Percentiles rank a stretch among this genome's conserved stretches.
phyloP scores from a whole-genome alignment of 2,113 vertebrate species.

The Halichoerus grypus region DNA sequence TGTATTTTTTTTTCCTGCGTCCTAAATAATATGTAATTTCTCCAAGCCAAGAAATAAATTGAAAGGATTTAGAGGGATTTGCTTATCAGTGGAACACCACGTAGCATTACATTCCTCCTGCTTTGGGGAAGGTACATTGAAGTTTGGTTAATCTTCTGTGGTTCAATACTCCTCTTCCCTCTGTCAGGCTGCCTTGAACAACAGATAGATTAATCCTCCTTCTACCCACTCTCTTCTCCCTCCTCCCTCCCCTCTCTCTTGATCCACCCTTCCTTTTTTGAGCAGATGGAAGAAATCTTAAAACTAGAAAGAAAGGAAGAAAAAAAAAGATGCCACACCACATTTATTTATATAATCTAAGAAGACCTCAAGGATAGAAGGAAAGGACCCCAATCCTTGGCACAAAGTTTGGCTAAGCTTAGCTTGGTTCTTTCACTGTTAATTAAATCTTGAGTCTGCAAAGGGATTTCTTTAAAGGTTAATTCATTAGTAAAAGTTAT shows the following conservation, averaged over 20 bases:
- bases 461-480: conserved; percentile 77
- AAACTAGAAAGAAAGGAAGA: conserved; percentile 11
- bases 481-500: conserved; percentile 81
- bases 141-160: conserved; percentile 90
- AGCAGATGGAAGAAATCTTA: conserved; percentile 80
- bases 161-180: conserved; percentile 89
- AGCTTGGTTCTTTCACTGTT: conserved; percentile 78
- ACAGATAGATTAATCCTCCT: conserved; percentile 86
- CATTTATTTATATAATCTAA: conserved; percentile 66
- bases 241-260: conserved; percentile 71
- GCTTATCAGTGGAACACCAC: conserved; percentile 91
- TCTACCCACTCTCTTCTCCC: conserved; percentile 63
- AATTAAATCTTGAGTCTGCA: conserved; percentile 82
- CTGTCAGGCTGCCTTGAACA: conserved; percentile 88
- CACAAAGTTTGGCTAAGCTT: conserved; percentile 66
- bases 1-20: conserved; percentile 77
- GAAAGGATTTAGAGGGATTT: conserved; percentile 93
- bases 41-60: conserved; percentile 91
- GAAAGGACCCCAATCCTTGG: conserved; percentile 74
- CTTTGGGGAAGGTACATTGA: conserved; percentile 90
- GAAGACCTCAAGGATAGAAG: conserved; percentile 63
- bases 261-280: conserved; percentile 70
- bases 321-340: background rate
- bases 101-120: conserved; percentile 88
- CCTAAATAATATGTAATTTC: conserved; percentile 91